Percentiles rank a stretch among this genome's conserved stretches.
Evolutionary conservation across 2,113 vertebrate genomes (phyloP).

Genomic region (Anguilla japonica): DNA sequence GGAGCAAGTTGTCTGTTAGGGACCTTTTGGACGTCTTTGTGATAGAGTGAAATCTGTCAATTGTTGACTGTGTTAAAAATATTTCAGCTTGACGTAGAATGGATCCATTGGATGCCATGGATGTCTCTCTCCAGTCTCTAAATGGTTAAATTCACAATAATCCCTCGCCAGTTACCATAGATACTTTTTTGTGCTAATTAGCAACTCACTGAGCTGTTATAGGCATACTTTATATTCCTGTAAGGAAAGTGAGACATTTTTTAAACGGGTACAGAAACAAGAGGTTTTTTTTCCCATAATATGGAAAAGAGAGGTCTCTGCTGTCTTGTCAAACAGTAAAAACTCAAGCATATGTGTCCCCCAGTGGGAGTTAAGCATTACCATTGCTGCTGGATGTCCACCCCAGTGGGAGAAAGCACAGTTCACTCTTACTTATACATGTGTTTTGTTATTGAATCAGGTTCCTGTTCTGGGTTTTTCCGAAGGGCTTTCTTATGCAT

Average conservation of each 20-base stretch:
- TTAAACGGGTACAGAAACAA: not conserved
- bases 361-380: too few species aligned
- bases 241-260: not conserved
- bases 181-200: too few species aligned
- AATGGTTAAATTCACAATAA: not conserved
- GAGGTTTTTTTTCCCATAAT: not conserved
- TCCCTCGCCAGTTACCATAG: too few species aligned
- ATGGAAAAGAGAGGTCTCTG: not conserved
- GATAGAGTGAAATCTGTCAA: not conserved
- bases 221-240: not conserved
- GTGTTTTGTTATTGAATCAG: not conserved
- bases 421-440: not conserved
- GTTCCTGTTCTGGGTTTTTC: not conserved
- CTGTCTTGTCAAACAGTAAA: not conserved
- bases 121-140: not conserved
- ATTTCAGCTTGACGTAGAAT: not conserved
- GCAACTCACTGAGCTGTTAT: not conserved
- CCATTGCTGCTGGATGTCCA: too few species aligned
- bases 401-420: too few species aligned
- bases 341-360: not conserved
- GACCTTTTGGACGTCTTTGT: not conserved
- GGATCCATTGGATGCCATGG: not conserved
- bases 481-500: not conserved
- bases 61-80: not conserved
- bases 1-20: not conserved